phyloP scores from a whole-genome alignment of 2,113 vertebrate species.

The Anguilla japonica region DNA sequence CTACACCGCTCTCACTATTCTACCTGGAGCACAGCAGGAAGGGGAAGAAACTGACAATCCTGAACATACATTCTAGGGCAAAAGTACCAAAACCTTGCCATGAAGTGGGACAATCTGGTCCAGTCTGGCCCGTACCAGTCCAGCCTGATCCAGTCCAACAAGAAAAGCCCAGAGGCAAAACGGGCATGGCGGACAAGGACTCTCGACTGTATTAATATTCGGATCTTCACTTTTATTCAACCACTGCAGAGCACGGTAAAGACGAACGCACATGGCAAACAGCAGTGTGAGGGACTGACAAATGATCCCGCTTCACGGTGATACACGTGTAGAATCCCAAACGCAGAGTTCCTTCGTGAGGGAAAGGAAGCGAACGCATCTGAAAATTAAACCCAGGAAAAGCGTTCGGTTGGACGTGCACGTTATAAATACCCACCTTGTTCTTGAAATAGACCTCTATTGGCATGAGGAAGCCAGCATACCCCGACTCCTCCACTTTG shows the following conservation, averaged over 20 bases:
- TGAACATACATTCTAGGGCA: background rate
- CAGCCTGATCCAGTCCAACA: too few species aligned
- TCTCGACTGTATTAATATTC: too few species aligned
- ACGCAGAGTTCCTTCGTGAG: too few species aligned
- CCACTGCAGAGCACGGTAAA: background rate
- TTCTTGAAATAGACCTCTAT: constrained; percentile 99
- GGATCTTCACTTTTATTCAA: too few species aligned
- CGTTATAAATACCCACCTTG: constrained; percentile 76
- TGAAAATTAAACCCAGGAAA: background rate
- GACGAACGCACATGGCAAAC: background rate
- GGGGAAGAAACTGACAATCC: background rate
- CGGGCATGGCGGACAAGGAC: too few species aligned
- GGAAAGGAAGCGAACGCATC: background rate
- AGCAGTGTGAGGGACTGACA: background rate
- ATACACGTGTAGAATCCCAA: background rate
- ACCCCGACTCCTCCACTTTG: constrained; percentile 98
- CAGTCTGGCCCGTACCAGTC: background rate
- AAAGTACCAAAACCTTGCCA: background rate
- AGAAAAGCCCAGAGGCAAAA: too few species aligned
- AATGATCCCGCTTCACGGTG: background rate
- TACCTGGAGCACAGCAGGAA: background rate
- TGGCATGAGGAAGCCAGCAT: constrained; percentile 98
- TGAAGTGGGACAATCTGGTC: background rate
- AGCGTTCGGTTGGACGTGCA: background rate
- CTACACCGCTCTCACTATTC: background rate